Conservation (phyloP, 2,113 vertebrate species). For the Menura novaehollandiae region DNA sequence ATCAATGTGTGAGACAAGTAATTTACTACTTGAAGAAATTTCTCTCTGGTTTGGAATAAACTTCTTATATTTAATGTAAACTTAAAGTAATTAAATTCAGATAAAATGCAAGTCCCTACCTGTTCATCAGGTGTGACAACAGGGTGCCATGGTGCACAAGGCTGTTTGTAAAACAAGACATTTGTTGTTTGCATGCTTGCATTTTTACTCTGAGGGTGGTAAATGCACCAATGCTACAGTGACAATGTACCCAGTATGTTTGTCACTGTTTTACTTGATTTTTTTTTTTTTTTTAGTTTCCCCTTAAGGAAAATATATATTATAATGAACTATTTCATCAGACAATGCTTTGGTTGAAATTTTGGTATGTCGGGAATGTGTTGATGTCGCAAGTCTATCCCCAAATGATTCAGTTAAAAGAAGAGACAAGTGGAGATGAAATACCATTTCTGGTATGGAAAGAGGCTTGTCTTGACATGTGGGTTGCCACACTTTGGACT, state of each 20-base stretch:
- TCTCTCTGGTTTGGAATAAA: background rate
- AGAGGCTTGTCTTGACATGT: background rate
- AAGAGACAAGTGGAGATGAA: background rate
- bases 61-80: background rate
- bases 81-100: background rate
- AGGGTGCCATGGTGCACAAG: background rate
- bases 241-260: background rate
- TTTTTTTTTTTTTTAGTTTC: background rate
- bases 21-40: background rate
- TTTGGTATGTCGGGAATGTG: background rate
- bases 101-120: background rate
- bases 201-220: background rate
- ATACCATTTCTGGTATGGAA: constrained; percentile 43
- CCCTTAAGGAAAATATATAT: background rate
- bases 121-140: background rate
- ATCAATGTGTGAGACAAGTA: background rate
- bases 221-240: background rate
- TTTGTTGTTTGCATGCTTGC: background rate
- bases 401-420: constrained; percentile 13
- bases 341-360: background rate
- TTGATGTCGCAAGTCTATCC: background rate
- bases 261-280: background rate
- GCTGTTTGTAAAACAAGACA: background rate
- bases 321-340: background rate
- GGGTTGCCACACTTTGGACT: background rate